phyloP scores from a whole-genome alignment of 2,113 vertebrate genomes.

The Aegithalos caudatus region DNA sequence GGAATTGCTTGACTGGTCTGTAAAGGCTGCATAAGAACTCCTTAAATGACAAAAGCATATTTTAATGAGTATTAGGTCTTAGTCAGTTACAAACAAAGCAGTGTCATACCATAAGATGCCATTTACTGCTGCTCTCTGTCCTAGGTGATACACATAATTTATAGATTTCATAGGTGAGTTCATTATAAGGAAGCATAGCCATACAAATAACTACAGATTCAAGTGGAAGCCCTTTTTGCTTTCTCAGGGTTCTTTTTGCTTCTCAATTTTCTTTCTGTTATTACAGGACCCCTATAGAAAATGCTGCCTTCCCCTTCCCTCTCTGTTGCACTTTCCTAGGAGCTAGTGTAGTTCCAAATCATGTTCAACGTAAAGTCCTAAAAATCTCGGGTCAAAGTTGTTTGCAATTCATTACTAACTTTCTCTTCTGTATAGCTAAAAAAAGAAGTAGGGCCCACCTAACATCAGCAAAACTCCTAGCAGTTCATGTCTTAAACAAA shows the following conservation, averaged over 20 bases:
- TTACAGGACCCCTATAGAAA: background rate
- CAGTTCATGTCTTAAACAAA: background rate
- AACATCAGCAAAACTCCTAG: background rate
- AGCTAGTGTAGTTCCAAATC: background rate
- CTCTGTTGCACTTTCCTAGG: background rate
- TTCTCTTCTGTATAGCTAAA: background rate
- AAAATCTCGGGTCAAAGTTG: background rate
- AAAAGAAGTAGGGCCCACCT: background rate
- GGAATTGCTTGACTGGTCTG: background rate
- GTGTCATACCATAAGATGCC: background rate
- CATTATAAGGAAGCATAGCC: background rate
- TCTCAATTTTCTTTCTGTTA: background rate
- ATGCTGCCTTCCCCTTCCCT: background rate
- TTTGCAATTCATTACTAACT: background rate
- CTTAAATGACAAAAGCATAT: background rate
- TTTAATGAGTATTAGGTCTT: background rate
- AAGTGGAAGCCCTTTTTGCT: background rate
- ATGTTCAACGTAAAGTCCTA: background rate
- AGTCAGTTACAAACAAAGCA: background rate
- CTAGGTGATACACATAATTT: fast-evolving
- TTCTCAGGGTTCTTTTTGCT: background rate
- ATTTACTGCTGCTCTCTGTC: background rate
- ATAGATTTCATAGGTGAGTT: background rate
- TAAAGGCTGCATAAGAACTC: background rate
- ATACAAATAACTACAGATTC: background rate